Conservation (phyloP, 1,140 invertebrate genomes). For the Magallana angulata region DNA sequence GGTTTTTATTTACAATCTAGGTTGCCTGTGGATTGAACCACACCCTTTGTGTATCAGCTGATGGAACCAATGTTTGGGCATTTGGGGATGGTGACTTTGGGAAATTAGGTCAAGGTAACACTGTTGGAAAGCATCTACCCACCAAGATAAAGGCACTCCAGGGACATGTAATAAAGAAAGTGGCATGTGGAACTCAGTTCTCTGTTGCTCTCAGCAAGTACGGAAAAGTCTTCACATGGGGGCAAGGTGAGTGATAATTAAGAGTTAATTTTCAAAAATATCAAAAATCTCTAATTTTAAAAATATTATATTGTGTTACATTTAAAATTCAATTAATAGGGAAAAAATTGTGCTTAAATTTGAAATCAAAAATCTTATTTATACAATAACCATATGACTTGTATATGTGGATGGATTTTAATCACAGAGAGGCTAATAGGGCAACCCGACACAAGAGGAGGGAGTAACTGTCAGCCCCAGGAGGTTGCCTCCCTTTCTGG, state of each 20-base stretch:
- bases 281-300: no score
- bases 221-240: conserved; percentile 84
- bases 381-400: no score
- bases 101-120: conserved; percentile 84
- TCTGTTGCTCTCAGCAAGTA: conserved; percentile 84
- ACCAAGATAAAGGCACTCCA: conserved; percentile 82
- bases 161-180: conserved; percentile 83
- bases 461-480: conserved; percentile 80
- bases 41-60: conserved; percentile 83
- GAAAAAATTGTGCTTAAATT: no score
- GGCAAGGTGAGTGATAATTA: conserved; percentile 74
- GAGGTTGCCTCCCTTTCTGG: conserved; percentile 80
- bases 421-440: conserved; percentile 83
- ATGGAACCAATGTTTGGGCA: conserved; percentile 84
- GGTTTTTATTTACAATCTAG: conserved; percentile 58
- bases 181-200: conserved; percentile 85
- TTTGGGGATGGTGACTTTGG: conserved; percentile 87
- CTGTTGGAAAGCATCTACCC: conserved; percentile 80
- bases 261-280: not conserved
- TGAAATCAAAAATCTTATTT: no score
- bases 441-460: conserved; percentile 80
- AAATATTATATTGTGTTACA: no score
- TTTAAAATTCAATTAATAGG: no score
- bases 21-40: conserved; percentile 85
- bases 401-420: not conserved